A percentile compares a stretch with the other conserved stretches of the same genome.
Evolutionary conservation across 1,140 invertebrate genomes (phyloP).

Genomic region (Rhopalosiphum maidis): DNA sequence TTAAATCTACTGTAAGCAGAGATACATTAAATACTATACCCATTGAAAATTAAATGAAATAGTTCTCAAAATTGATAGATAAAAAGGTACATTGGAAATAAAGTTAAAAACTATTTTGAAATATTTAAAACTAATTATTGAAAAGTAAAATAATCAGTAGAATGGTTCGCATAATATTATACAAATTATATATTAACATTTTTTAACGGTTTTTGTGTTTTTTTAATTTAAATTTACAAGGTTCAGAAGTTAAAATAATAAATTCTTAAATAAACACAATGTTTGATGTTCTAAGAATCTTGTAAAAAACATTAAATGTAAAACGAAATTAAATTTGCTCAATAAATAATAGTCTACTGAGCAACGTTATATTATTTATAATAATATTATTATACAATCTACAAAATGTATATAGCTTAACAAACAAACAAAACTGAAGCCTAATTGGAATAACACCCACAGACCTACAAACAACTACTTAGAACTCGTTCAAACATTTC

Average conservation of each 20-base stretch:
- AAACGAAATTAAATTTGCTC: no score
- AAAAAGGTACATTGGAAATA: not conserved
- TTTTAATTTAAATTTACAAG: not conserved
- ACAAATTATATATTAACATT: not conserved
- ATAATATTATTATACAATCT: no score
- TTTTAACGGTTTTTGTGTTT: not conserved
- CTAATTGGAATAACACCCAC: no score
- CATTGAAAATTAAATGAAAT: not conserved
- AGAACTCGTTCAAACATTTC: no score
- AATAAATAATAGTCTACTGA: no score
- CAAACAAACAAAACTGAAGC: no score
- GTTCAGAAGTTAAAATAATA: not conserved
- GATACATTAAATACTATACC: not conserved
- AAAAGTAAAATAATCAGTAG: not conserved
- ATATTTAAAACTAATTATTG: not conserved
- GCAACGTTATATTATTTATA: no score
- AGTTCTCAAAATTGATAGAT: not conserved
- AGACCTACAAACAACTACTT: no score
- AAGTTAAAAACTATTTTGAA: not conserved
- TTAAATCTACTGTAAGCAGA: not conserved
- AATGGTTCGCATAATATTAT: not conserved
- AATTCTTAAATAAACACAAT: not conserved
- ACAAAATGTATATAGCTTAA: no score
- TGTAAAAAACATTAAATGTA: not conserved
- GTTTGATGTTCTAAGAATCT: not conserved